Conservation (phyloP, 2,113 vertebrate genomes). For the Perca flavescens region DNA sequence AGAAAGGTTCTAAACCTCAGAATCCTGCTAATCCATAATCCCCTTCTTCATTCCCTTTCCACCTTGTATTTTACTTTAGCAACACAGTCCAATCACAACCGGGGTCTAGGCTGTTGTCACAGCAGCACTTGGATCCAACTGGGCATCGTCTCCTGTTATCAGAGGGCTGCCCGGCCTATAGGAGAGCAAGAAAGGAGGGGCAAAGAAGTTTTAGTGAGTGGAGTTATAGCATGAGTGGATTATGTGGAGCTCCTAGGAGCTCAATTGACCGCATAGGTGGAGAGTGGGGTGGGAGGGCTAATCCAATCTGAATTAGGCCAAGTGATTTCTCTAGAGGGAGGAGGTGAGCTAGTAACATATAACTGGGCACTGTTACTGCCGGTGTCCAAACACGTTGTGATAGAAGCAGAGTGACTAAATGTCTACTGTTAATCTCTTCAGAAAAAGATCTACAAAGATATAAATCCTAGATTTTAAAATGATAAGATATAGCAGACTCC, state of each 20-base stretch:
- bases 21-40: conserved; percentile 15
- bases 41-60: conserved; percentile 1
- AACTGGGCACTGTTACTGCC: not conserved
- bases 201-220: not conserved
- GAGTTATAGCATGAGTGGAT: conserved; percentile 26
- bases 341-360: conserved; percentile 1
- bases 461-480: not conserved
- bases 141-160: conserved; percentile 57
- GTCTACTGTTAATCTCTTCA: not conserved
- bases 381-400: not conserved
- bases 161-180: conserved; percentile 77
- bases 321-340: conserved; percentile 16
- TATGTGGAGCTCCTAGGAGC: conserved; percentile 39
- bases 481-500: not conserved
- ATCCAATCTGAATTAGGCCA: conserved; percentile 59
- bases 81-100: not conserved
- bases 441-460: not conserved
- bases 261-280: conserved; percentile 6
- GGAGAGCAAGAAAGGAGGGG: conserved; percentile 52
- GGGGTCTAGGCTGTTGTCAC: conserved; percentile 53
- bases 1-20: not conserved
- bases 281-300: conserved; percentile 36
- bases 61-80: not conserved
- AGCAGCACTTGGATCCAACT: conserved; percentile 63
- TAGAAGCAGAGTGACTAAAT: not conserved